Evolutionary conservation across 2,113 vertebrate genomes (phyloP), one percentile per base, ranked within the genome.

Genomic region (Baryphthengus martii): DNA sequence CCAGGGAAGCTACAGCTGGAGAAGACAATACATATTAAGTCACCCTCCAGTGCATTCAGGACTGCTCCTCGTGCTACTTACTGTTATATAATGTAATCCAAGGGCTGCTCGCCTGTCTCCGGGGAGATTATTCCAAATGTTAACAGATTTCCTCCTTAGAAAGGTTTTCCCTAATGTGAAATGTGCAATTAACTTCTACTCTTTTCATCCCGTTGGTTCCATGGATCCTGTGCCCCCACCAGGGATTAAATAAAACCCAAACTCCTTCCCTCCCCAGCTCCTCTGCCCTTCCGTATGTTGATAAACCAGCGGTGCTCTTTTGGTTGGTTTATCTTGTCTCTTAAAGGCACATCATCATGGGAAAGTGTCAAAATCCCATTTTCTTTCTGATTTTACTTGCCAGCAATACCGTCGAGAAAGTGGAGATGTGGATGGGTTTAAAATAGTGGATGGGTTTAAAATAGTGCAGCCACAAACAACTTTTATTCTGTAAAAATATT

Each of bases 11-110:
- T 93, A 21, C 86, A 86, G 80, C 90, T 94, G 94, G 92, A 78
- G 90, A 91, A 92, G 88, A 96, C 93, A 95, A 89, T 91, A 39
- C 55, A 4, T 49, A 78, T 89, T 86, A 95, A 94, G 72, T 80
- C 44, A 8, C 67, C 81, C 83, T 93, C 3, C 4, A 2, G 59
- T 85, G 66, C 45, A 1, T 53, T 83, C 50, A 14, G 55, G 76
- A n/a, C 65, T 55, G 61, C 68, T 89, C 52, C 86, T 90, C 3
- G 3, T 24, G 4, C 82, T 80, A 2, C 61, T 55, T 40, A 7
- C 17, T 42, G 58, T 96, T 97, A 78, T 4, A 40, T 93, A 94
- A 93, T 37, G 42, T 42, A 59, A 75, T 55, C 67, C 90, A 65
- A 58, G 70, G 74, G 85, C 67, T 93, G 53, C 88, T 78, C 52